These are phyloP conservation scores for Petroica traversi DNA, from an alignment of 2,113 vertebrate species.

Conservation along the genomic window DNA sequence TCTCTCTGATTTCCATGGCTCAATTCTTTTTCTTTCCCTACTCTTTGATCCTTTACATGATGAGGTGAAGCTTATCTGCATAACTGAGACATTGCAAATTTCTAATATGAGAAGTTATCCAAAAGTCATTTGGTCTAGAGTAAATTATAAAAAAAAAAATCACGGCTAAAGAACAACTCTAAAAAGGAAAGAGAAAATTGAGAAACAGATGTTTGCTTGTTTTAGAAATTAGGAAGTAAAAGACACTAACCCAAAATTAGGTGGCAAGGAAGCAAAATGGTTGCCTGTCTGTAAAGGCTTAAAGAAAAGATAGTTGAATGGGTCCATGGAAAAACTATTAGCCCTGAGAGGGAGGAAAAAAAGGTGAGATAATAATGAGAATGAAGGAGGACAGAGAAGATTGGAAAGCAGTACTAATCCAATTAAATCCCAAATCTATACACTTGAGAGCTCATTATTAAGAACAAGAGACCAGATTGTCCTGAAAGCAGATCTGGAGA, in stretches of 20 bases:
- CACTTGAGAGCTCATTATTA: constrained; percentile 9
- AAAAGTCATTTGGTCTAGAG: not conserved
- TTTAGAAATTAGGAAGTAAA: not conserved
- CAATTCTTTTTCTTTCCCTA: not conserved
- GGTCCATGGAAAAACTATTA: not conserved
- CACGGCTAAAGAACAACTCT: not conserved
- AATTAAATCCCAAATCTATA: constrained; percentile 6
- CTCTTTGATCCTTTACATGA: not conserved
- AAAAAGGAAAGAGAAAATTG: not conserved
- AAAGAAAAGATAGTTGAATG: not conserved
- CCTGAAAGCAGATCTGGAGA: not conserved
- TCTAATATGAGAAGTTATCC: not conserved
- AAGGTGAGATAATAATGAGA: not conserved
- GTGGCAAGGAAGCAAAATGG: not conserved
- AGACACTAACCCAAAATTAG: not conserved
- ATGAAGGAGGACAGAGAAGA: not conserved
- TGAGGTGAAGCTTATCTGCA: not conserved
- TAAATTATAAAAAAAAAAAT: not conserved
- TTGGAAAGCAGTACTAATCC: not conserved
- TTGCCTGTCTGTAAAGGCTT: not conserved
- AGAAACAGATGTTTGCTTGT: not conserved
- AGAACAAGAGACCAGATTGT: not conserved
- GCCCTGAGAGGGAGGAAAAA: not conserved
- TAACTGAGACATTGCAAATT: not conserved
- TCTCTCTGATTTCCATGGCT: not conserved